A percentile compares a stretch with the other conserved stretches of the same genome.
Conservation (phyloP, 2,797 vertebrate species). For the Diceros bicornis region DNA sequence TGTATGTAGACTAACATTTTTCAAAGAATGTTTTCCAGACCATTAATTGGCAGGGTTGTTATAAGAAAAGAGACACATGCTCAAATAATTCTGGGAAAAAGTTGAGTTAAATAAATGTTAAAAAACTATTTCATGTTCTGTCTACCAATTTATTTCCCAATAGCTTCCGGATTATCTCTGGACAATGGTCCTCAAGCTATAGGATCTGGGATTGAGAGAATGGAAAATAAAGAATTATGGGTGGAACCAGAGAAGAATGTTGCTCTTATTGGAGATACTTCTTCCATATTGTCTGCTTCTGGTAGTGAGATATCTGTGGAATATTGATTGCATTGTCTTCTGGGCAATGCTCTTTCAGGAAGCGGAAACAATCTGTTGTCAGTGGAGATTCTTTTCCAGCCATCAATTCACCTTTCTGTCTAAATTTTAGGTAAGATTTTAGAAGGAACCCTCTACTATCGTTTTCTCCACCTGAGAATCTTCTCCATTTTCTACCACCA, state of each 20-base stretch:
- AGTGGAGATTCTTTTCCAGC: not conserved
- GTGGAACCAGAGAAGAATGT: not conserved
- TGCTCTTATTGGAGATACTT: not conserved
- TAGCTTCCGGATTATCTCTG: not conserved
- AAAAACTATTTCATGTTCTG: not conserved
- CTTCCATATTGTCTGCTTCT: not conserved
- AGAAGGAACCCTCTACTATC: not conserved
- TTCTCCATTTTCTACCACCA: accelerated
- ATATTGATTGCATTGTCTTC: not conserved
- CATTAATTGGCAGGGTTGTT: not conserved
- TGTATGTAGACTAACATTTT: not conserved
- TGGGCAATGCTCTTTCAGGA: not conserved
- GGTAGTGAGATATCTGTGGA: not conserved
- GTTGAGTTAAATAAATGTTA: not conserved
- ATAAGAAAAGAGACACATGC: not conserved
- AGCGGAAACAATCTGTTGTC: not conserved
- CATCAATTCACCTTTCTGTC: not conserved
- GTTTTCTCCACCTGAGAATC: not conserved
- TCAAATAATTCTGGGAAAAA: not conserved
- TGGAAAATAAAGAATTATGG: not conserved
- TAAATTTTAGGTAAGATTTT: not conserved
- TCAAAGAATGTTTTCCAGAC: not conserved
- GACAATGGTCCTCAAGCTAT: not conserved
- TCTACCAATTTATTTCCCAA: not conserved
- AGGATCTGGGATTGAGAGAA: not conserved